A percentile compares a stretch with the other conserved stretches of the same genome.
Conservation (phyloP, 2,888 invertebrate genomes). For the Osmoderma eremita region DNA sequence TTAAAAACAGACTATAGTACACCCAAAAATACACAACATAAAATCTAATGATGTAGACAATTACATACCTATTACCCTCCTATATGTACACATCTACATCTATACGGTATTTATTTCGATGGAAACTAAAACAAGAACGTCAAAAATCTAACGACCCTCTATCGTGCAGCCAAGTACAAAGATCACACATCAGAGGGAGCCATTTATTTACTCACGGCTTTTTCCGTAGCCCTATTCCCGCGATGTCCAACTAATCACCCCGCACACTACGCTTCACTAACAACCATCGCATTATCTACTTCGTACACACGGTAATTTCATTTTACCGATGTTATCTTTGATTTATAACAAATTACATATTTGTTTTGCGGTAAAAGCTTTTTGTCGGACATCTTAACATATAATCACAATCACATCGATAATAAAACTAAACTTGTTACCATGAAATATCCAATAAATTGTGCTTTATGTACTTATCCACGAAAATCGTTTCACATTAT, state of each 20-base stretch:
- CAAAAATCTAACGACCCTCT: conserved; percentile 29
- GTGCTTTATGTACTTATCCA: conserved; percentile 14
- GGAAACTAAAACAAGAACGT: conserved; percentile 2
- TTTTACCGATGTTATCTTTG: conserved; percentile 60
- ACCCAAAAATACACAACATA: no score
- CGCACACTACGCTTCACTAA: conserved; percentile 18
- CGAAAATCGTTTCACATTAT: conserved; percentile 1
- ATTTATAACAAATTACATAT: conserved; percentile 60
- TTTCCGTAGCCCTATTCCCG: background rate
- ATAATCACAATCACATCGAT: conserved; percentile 22
- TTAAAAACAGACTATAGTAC: no score
- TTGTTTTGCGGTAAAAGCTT: conserved; percentile 51
- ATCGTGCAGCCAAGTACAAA: conserved; percentile 13
- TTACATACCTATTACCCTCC: background rate
- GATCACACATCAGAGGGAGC: conserved; percentile 21
- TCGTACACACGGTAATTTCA: conserved; percentile 52
- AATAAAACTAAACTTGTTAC: conserved; percentile 23
- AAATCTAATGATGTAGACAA: no score
- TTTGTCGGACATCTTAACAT: conserved; percentile 41
- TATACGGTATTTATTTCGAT: conserved; percentile 15
- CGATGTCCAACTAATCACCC: conserved; percentile 18
- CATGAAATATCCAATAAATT: conserved; percentile 27
- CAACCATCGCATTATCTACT: conserved; percentile 38
- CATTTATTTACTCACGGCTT: conserved; percentile 2
- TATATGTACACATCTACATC: conserved; percentile 12